Base-by-base conservation (phyloP, 2,888 invertebrate genomes). In the Thymelicus sylvestris region DNA sequence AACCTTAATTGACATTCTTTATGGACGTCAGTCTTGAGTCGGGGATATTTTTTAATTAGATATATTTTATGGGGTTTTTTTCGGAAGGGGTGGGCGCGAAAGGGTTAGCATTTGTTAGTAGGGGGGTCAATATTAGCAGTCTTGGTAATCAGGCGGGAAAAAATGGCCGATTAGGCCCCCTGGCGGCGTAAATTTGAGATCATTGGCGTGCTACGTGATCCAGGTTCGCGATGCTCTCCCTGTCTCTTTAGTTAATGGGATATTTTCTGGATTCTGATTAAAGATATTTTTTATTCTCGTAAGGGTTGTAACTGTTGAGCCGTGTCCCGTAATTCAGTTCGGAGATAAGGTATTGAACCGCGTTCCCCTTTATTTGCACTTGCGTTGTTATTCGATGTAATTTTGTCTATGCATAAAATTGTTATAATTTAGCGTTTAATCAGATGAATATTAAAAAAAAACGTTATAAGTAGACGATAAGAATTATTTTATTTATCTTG, bases 1-100 rank as follows among this genome's bases (percentile, higher is more conserved):
- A 81, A 75, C 76, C 89, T 88, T 94, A 94, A 94, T 94, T 94
- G 94, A 93, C 94, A 94, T 94, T 94, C 94, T 94, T 94, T 94
- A 94, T 93, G 93, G 89, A 86, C 92, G 93, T 92, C 93, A 92
- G 93, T 88, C 92, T 92, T 90, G 88, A 90, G 88, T 89, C 88
- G 88, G 87, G 94, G 91, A 94, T 94, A 94, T 94, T 94, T 94
- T 94, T 94, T 94, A 94, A 94, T 94, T 94, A 94, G 94, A 94
- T 94, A 94, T 94, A 94, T 94, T 94, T 94, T 94, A 94, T 94
- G 93, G 88, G 88, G 82, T 90, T 93, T 93, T 93, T 93, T 92
- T 86, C 89, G 85, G 91, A 93, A 88, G 92, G 91, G 91, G 89
- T 83, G 83, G 84, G 86, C 83, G 83, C 85, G 88, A 88, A 92